phyloP scores from a whole-genome alignment of 53 echinoderm and acorn worm genomes.

The Holothuria scabra region DNA sequence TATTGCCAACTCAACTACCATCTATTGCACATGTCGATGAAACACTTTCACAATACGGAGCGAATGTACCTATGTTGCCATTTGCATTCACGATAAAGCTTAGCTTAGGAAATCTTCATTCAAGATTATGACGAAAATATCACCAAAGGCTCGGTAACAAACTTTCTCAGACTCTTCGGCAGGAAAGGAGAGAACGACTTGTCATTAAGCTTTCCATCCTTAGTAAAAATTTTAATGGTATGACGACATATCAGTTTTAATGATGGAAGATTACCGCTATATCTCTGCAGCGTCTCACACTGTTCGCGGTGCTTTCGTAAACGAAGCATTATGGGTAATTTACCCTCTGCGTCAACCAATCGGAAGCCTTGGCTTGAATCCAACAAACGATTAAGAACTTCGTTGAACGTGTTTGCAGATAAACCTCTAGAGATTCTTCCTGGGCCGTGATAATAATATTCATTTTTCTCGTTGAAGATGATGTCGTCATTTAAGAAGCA shows the following conservation, averaged over 20 bases:
- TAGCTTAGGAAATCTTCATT: too few relatives aligned
- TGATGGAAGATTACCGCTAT: not conserved
- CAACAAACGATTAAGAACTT: constrained; percentile 28
- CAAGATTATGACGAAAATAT: not conserved
- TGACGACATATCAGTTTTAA: constrained; percentile 23
- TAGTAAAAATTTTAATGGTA: not conserved
- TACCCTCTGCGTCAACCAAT: constrained; percentile 23
- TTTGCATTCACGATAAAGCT: too few relatives aligned
- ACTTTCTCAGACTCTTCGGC: constrained; percentile 12
- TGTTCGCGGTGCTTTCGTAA: constrained; percentile 2
- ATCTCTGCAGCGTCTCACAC: not conserved
- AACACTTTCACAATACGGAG: too few relatives aligned
- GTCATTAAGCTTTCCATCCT: not conserved
- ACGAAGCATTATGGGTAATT: not conserved
- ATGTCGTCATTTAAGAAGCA: constrained; percentile 10
- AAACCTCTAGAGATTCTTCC: not conserved
- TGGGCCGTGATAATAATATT: not conserved
- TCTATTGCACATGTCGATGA: too few relatives aligned
- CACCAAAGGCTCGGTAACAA: constrained; percentile 13
- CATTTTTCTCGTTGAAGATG: not conserved
- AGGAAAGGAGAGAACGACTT: not conserved
- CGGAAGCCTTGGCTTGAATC: not conserved
- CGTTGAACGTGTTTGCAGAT: not conserved
- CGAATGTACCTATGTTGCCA: too few relatives aligned
- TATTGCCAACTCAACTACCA: too few relatives aligned